A percentile compares a stretch with the other conserved stretches of the same genome.
Conservation (phyloP, 1,140 invertebrate species). For the Bombus superbus region DNA sequence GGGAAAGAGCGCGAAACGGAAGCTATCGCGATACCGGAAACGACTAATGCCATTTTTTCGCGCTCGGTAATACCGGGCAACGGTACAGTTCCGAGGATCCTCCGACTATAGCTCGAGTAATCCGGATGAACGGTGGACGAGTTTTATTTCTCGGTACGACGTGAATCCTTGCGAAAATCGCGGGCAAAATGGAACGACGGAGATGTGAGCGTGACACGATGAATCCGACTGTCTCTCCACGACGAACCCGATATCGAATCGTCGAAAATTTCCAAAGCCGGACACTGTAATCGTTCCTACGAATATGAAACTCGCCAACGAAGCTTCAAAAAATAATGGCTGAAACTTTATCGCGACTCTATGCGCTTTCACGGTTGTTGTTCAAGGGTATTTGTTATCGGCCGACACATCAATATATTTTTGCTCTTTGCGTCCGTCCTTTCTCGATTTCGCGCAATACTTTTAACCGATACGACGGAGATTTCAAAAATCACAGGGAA, state of each 20-base stretch:
- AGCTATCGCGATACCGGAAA: constrained; percentile 26
- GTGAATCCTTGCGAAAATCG: constrained; percentile 52
- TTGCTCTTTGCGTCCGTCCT: not conserved
- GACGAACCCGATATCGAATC: constrained; percentile 48
- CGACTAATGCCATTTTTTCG: constrained; percentile 42
- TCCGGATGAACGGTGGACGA: constrained; percentile 54
- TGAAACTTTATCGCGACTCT: constrained; percentile 33
- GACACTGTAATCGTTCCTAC: constrained; percentile 38
- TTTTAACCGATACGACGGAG: not conserved
- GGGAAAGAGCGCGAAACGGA: not conserved
- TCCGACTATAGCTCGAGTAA: constrained; percentile 42
- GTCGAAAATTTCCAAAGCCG: constrained; percentile 28
- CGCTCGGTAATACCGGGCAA: constrained; percentile 34
- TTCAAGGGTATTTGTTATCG: constrained; percentile 17
- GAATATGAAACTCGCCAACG: constrained; percentile 15
- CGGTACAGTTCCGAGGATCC: constrained; percentile 46
- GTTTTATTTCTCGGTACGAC: constrained; percentile 55
- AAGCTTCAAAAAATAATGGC: constrained; percentile 15
- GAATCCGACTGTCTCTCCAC: constrained; percentile 36
- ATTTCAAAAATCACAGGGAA: not conserved
- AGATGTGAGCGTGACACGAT: constrained; percentile 45
- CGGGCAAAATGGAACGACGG: constrained; percentile 41
- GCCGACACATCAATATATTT: too few species aligned
- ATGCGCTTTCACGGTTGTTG: not conserved
- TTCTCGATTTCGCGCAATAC: too few species aligned